Evolutionary conservation across 2,888 invertebrate species (phyloP).

Genomic region (Drosophila borborema): DNA sequence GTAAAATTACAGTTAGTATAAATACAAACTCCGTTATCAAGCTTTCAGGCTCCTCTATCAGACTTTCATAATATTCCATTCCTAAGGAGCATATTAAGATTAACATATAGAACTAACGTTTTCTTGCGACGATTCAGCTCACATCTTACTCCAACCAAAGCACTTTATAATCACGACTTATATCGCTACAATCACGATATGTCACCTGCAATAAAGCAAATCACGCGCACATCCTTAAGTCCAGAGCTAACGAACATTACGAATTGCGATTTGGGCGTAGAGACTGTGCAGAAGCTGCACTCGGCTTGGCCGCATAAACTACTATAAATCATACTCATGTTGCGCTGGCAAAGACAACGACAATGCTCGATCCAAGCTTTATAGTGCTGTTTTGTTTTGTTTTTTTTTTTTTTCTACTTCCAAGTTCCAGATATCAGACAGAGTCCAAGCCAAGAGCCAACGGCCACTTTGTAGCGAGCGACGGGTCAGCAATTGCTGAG

Average conservation of each 20-base stretch:
- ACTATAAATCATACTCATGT: conserved; percentile 82
- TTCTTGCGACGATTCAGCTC: not conserved
- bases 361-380: conserved; percentile 31
- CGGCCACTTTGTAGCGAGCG: conserved; percentile 52
- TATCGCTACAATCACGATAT: conserved; percentile 12
- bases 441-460: conserved; percentile 34
- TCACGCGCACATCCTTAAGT: conserved; percentile 34
- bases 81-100: not conserved
- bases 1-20: too few relatives aligned
- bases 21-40: too few relatives aligned
- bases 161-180: not conserved
- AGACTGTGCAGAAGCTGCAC: conserved; percentile 52
- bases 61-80: too few relatives aligned
- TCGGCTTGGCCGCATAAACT: conserved; percentile 61
- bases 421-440: conserved; percentile 42
- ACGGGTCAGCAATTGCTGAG: conserved; percentile 68
- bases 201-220: conserved; percentile 11
- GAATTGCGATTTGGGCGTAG: conserved; percentile 56
- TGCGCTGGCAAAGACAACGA: conserved; percentile 65
- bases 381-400: conserved; percentile 18
- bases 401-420: not conserved
- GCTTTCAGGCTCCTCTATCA: too few relatives aligned
- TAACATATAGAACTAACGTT: too few relatives aligned
- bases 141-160: not conserved
- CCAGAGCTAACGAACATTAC: conserved; percentile 57